phyloP scores from a whole-genome alignment of 2,797 vertebrate species.

The Octomys mimax region DNA sequence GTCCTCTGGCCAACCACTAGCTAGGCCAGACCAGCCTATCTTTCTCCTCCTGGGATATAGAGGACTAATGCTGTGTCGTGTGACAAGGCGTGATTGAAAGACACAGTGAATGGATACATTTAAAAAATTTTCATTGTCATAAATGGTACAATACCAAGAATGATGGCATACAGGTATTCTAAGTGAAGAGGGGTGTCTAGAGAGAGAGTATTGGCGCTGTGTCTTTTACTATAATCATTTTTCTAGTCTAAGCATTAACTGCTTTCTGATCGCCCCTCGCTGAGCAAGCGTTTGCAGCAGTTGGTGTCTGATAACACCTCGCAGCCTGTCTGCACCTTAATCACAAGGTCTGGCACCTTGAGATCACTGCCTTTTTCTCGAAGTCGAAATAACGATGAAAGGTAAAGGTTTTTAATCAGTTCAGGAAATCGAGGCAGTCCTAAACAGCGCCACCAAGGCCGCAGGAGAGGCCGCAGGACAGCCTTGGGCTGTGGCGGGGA shows the following conservation, averaged over 20 bases:
- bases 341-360: background rate
- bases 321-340: background rate
- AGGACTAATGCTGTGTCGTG: background rate
- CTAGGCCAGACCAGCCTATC: too few species aligned
- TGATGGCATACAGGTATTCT: background rate
- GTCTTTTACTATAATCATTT: background rate
- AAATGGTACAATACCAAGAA: background rate
- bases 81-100: background rate
- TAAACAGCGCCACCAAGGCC: background rate
- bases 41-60: background rate
- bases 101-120: background rate
- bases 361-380: background rate
- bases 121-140: background rate
- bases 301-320: background rate
- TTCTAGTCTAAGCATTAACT: background rate
- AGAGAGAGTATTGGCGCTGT: background rate
- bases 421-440: background rate
- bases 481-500: too few species aligned
- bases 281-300: background rate
- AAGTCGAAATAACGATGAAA: background rate
- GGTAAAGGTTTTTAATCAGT: background rate
- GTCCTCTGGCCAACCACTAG: too few species aligned
- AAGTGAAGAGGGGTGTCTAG: background rate
- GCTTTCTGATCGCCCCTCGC: background rate
- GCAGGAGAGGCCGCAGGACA: background rate